These are phyloP conservation scores for Enteromius afrohamiltoni DNA, from an alignment of 2,797 vertebrate species.

Conservation along the genomic window DNA sequence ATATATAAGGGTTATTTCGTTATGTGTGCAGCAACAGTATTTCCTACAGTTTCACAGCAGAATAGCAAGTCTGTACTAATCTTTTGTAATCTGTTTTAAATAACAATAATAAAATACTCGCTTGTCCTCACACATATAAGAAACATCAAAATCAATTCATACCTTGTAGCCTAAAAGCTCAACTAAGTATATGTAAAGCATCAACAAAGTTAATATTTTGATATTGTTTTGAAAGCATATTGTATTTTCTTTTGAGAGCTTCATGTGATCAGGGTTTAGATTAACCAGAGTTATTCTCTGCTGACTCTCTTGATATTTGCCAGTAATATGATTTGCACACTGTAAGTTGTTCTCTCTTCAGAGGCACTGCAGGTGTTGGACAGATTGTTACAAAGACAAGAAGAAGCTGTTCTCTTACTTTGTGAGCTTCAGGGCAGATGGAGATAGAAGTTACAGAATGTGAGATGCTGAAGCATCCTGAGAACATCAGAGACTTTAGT, in stretches of 20 bases:
- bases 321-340: slow-evolving; percentile 3
- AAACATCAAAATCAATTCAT: neutral
- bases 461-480: neutral
- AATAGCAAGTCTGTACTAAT: neutral
- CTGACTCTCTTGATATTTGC: neutral
- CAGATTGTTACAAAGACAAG: neutral
- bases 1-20: neutral
- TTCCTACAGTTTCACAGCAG: neutral
- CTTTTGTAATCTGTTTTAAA: neutral
- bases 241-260: neutral
- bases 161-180: neutral
- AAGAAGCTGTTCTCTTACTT: neutral
- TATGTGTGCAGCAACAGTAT: neutral
- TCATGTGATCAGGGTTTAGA: neutral
- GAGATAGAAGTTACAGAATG: neutral
- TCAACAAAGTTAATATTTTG: neutral
- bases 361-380: neutral
- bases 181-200: neutral
- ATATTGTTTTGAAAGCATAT: neutral
- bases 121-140: neutral
- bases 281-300: neutral
- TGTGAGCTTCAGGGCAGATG: neutral
- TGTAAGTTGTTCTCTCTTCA: neutral
- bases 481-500: neutral
- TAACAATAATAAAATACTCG: neutral